A percentile compares a stretch with the other conserved stretches of the same genome.
These are phyloP conservation scores for Chauna torquata DNA, from an alignment of 2,113 vertebrate species.

Conservation along the genomic window DNA sequence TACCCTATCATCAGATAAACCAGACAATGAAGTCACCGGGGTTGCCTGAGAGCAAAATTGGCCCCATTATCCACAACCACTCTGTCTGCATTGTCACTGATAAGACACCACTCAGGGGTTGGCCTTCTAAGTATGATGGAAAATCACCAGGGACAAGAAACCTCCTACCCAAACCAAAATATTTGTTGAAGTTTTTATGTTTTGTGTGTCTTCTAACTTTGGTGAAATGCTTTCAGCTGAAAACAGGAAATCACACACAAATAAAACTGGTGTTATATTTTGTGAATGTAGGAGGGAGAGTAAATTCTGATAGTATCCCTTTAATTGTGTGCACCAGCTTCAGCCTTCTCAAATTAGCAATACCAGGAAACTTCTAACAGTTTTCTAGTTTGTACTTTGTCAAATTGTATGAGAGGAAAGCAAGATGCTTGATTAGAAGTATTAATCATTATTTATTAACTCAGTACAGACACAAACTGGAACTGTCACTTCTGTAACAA, in stretches of 20 bases:
- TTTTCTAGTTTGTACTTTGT: neutral
- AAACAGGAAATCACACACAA: constrained; percentile 45
- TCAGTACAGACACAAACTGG: neutral
- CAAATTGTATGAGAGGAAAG: neutral
- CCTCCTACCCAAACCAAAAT: constrained; percentile 29
- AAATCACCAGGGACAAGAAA: constrained; percentile 52
- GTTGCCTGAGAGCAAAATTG: constrained; percentile 66
- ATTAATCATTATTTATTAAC: neutral
- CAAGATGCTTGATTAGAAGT: neutral
- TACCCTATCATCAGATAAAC: constrained; percentile 68
- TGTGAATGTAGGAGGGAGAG: neutral
- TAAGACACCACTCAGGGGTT: neutral
- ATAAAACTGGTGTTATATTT: neutral
- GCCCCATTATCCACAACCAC: constrained; percentile 47
- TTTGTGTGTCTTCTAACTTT: neutral
- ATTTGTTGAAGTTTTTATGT: constrained; percentile 16
- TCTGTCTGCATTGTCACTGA: constrained; percentile 37
- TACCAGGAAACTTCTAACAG: neutral
- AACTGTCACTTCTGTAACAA: neutral
- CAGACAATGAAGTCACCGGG: constrained; percentile 68
- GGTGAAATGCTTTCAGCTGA: constrained; percentile 22
- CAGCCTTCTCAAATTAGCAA: neutral
- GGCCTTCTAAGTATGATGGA: constrained; percentile 10
- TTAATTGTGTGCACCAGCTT: neutral
- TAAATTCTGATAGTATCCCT: neutral